phyloP scores from a whole-genome alignment of 2,888 invertebrate species.

The Dascillus cervinus region DNA sequence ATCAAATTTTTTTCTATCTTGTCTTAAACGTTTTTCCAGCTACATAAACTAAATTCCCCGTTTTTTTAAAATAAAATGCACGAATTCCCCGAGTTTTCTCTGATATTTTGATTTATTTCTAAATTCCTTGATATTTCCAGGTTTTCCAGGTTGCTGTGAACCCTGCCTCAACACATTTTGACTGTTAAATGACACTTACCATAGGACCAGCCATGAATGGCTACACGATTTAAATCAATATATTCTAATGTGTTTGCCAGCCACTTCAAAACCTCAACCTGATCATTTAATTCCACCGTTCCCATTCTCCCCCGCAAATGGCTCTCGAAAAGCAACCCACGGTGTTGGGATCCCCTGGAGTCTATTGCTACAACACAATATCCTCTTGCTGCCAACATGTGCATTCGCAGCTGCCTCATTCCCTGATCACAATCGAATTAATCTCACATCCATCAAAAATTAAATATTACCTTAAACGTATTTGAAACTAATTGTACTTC shows the following conservation, averaged over 20 bases:
- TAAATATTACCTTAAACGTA: slow-evolving; percentile 75
- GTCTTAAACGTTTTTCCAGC: too few relatives aligned
- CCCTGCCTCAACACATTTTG: too few relatives aligned
- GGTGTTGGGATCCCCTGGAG: slow-evolving; percentile 88
- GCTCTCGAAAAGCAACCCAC: slow-evolving; percentile 88
- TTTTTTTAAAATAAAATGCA: too few relatives aligned
- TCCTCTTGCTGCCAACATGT: slow-evolving; percentile 91
- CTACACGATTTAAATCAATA: slow-evolving; percentile 87
- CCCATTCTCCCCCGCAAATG: slow-evolving; percentile 88
- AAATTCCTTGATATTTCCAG: too few relatives aligned
- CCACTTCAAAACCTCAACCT: slow-evolving; percentile 84
- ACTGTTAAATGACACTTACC: slow-evolving; percentile 59
- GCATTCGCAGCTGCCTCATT: slow-evolving; percentile 84
- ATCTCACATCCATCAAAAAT: not conserved
- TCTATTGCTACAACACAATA: slow-evolving; percentile 95
- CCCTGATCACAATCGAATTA: slow-evolving; percentile 49
- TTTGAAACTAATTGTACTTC: slow-evolving; percentile 97
- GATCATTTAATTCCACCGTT: slow-evolving; percentile 87
- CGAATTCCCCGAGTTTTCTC: too few relatives aligned
- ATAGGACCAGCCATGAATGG: slow-evolving; percentile 98
- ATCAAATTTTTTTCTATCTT: too few relatives aligned
- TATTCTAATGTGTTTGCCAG: slow-evolving; percentile 75
- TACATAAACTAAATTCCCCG: too few relatives aligned
- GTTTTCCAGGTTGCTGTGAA: too few relatives aligned
- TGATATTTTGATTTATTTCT: too few relatives aligned